A percentile compares a stretch with the other conserved stretches of the same genome.
phyloP scores from a whole-genome alignment of 2,888 invertebrate species.

The Heliconius cydno region DNA sequence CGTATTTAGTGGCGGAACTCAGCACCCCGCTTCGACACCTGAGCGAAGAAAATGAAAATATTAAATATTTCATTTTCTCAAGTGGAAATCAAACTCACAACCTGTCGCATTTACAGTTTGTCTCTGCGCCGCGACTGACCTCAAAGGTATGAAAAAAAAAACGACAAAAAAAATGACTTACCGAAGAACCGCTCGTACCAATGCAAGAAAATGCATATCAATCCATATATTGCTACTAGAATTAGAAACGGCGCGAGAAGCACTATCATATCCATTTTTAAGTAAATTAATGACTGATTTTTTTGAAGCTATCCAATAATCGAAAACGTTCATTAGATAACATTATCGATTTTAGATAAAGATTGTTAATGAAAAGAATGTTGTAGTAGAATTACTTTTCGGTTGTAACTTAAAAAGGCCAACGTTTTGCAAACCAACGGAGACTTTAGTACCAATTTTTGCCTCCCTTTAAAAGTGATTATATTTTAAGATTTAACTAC shows the following conservation, averaged over 20 bases:
- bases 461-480: too few relatives aligned
- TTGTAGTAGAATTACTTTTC: neutral
- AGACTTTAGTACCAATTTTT: too few relatives aligned
- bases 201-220: constrained; percentile 13
- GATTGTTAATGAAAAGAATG: constrained; percentile 2
- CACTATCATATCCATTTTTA: constrained; percentile 18
- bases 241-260: constrained; percentile 14
- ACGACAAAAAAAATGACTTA: neutral
- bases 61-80: too few relatives aligned
- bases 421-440: neutral
- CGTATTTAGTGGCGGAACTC: too few relatives aligned
- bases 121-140: too few relatives aligned
- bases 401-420: neutral
- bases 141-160: neutral
- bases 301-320: constrained; percentile 7
- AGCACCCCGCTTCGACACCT: too few relatives aligned
- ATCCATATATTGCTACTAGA: constrained; percentile 8
- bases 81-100: too few relatives aligned
- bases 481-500: too few relatives aligned
- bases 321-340: neutral
- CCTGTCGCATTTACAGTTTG: too few relatives aligned
- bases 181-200: constrained; percentile 16
- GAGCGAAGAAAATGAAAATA: too few relatives aligned
- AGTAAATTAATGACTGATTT: constrained; percentile 13
- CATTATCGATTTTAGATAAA: constrained; percentile 18